phyloP scores from a whole-genome alignment of 2,113 vertebrate species.

The Hepsetus odoe region DNA sequence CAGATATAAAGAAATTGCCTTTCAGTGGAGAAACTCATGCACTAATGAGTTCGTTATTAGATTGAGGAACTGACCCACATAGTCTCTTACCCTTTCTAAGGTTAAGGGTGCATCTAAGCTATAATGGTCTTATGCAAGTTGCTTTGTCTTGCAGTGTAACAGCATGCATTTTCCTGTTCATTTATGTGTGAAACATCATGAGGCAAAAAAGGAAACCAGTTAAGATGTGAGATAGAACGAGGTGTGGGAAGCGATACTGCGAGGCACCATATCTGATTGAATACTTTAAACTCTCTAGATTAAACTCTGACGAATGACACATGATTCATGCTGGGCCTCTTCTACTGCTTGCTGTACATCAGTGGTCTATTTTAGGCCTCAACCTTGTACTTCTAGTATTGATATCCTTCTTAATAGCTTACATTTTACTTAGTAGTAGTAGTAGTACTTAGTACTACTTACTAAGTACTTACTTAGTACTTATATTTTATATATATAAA shows the following conservation, averaged over 20 bases:
- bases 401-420: too few species aligned
- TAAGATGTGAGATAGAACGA: background rate
- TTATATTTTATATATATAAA: too few species aligned
- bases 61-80: too few species aligned
- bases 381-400: too few species aligned
- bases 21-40: too few species aligned
- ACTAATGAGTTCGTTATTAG: too few species aligned
- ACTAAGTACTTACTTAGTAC: too few species aligned
- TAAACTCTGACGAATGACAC: background rate
- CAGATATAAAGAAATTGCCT: too few species aligned
- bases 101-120: background rate
- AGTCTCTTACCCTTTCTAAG: too few species aligned
- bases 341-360: background rate
- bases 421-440: too few species aligned
- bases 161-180: conserved; percentile 15
- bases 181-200: conserved; percentile 18
- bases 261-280: background rate
- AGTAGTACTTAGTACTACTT: too few species aligned
- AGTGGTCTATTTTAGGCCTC: too few species aligned
- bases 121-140: conserved; percentile 8
- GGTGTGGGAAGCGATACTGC: background rate
- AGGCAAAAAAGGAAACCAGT: conserved; percentile 34
- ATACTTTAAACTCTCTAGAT: background rate
- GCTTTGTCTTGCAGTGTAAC: conserved; percentile 46
- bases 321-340: conserved; percentile 22